Conservation (phyloP, 2,113 vertebrate genomes). For the Cephalopterus ornatus region DNA sequence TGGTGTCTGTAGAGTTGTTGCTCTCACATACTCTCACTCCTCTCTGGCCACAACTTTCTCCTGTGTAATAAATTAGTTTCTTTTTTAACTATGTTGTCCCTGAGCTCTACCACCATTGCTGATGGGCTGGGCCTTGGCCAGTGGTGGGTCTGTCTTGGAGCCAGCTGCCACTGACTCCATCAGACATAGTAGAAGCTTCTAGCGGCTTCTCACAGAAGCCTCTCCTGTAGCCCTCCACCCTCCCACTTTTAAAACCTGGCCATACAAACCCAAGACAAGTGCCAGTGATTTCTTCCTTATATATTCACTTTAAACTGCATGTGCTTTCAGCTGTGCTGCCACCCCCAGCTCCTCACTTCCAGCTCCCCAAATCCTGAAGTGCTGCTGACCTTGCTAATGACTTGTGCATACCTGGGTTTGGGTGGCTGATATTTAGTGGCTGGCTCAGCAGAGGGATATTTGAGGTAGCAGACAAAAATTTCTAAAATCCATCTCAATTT, state of each 20-base stretch:
- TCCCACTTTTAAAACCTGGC: neutral
- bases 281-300: neutral
- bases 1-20: too few relatives aligned
- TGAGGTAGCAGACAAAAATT: neutral
- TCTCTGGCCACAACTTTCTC: neutral
- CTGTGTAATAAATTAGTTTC: neutral
- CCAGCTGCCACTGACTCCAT: neutral
- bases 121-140: neutral
- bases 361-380: neutral
- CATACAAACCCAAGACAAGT: neutral
- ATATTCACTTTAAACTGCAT: neutral
- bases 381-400: fast-evolving
- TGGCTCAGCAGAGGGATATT: neutral
- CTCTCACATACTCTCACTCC: neutral
- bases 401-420: neutral
- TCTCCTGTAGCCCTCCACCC: neutral
- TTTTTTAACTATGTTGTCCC: neutral
- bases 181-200: neutral
- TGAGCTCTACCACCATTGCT: too few relatives aligned
- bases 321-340: neutral
- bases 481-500: neutral
- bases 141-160: neutral
- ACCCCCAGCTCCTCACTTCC: neutral
- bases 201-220: neutral
- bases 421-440: neutral